These are phyloP conservation scores for Cephus cinctus DNA, from an alignment of 1,140 invertebrate genomes.

Conservation along the genomic window DNA sequence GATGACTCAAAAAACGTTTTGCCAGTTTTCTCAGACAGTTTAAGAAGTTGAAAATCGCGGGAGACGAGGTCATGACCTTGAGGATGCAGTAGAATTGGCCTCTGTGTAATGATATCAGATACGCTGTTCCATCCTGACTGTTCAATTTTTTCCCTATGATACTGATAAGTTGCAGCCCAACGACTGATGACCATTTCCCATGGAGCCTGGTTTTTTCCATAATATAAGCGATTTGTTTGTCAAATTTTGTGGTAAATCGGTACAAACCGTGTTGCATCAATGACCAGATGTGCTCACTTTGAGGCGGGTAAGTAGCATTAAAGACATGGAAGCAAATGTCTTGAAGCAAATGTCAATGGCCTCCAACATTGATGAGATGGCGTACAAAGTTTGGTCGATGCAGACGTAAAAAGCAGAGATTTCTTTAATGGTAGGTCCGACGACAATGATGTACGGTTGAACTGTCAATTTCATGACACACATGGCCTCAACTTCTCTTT, in stretches of 20 bases:
- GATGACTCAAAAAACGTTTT: too few species aligned
- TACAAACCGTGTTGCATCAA: constrained; percentile 12
- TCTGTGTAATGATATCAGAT: constrained; percentile 1
- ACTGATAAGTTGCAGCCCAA: constrained; percentile 4
- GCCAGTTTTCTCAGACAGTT: not conserved
- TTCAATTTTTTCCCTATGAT: not conserved
- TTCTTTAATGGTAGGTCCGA: constrained; percentile 3
- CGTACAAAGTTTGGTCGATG: constrained; percentile 6
- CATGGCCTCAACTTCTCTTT: constrained; percentile 4
- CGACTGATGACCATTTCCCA: constrained; percentile 1
- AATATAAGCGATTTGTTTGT: constrained; percentile 8
- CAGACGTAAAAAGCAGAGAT: constrained; percentile 3
- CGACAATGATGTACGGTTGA: constrained; percentile 15
- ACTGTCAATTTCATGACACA: not conserved
- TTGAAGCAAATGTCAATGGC: constrained; percentile 14
- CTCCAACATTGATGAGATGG: not conserved
- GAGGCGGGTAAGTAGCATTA: constrained; percentile 8
- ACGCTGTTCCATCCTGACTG: not conserved
- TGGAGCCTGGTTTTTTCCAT: constrained; percentile 1
- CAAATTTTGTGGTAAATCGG: constrained; percentile 3
- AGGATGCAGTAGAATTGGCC: constrained; percentile 7
- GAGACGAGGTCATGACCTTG: not conserved
- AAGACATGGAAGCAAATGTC: constrained; percentile 12
- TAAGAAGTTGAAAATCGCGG: not conserved
- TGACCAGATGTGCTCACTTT: constrained; percentile 11